phyloP scores from a whole-genome alignment of 2,113 vertebrate species.

The Mystacornis crossleyi region DNA sequence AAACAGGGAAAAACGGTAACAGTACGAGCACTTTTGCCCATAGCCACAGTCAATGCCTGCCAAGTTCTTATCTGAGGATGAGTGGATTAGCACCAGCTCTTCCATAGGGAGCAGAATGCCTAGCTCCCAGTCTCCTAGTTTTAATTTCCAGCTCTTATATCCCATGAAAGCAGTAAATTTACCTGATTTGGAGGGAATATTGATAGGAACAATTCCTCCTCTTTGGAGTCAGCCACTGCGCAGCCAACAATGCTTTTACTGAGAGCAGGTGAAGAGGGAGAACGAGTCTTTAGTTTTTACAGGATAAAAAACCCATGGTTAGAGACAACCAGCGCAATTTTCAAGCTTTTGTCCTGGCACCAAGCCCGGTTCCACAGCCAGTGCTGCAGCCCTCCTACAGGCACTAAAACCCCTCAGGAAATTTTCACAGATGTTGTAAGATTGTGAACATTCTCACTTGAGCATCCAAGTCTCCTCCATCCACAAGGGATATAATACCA shows the following conservation, averaged over 20 bases:
- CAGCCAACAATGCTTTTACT: not conserved
- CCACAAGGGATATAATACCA: not conserved
- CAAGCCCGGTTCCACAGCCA: not conserved
- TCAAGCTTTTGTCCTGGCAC: not conserved
- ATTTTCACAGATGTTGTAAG: not conserved
- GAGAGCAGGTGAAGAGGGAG: not conserved
- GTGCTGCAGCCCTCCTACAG: not conserved
- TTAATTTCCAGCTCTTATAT: not conserved
- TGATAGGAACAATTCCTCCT: not conserved
- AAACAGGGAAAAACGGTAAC: not conserved
- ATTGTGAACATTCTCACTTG: not conserved
- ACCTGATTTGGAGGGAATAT: not conserved
- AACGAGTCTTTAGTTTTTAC: not conserved
- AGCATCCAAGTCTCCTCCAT: not conserved
- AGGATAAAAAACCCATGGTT: not conserved
- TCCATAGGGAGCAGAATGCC: not conserved
- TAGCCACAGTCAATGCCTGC: not conserved
- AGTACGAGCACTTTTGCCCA: not conserved
- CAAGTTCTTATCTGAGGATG: not conserved
- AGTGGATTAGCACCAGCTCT: rapidly evolving
- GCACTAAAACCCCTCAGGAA: not conserved
- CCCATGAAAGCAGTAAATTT: not conserved
- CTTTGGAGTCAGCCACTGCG: rapidly evolving
- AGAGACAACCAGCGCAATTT: not conserved
- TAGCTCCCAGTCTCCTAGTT: not conserved